These are phyloP conservation scores for Drosophila demipolita DNA, from an alignment of 2,888 invertebrate species.

Conservation along the genomic window DNA sequence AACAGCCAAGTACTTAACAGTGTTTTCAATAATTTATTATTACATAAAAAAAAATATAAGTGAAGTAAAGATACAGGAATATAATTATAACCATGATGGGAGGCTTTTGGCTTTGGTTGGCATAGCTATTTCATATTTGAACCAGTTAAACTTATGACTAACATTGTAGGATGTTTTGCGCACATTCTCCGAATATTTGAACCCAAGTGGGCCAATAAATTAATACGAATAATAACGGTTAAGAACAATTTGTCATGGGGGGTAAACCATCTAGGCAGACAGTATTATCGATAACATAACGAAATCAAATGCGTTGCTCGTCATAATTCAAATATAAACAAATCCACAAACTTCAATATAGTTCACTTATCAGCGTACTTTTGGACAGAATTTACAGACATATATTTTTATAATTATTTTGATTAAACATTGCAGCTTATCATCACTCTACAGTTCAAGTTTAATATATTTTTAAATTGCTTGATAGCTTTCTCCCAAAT, in stretches of 20 bases:
- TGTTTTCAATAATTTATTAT: slow-evolving; percentile 6
- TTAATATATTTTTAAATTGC: background rate
- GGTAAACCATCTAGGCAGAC: slow-evolving; percentile 15
- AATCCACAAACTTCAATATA: slow-evolving; percentile 20
- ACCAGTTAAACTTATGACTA: no score
- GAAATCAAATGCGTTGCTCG: background rate
- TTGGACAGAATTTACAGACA: slow-evolving; percentile 32
- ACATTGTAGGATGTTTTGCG: background rate
- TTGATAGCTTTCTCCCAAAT: slow-evolving; percentile 2
- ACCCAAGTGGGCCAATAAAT: slow-evolving; percentile 39
- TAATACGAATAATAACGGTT: slow-evolving; percentile 10
- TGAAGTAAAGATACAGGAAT: background rate
- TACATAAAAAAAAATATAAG: background rate
- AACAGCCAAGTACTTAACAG: background rate
- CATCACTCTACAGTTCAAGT: slow-evolving; percentile 7
- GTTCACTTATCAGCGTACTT: slow-evolving; percentile 12
- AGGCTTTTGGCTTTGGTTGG: no score
- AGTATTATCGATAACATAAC: background rate
- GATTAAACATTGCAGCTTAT: slow-evolving; percentile 24
- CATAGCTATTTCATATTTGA: no score
- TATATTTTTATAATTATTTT: slow-evolving; percentile 10
- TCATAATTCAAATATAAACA: slow-evolving; percentile 45
- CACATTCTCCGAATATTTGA: background rate
- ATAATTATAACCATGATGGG: no score
- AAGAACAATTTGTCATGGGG: slow-evolving; percentile 23